Percentiles rank a stretch among this genome's conserved stretches.
phyloP scores from a whole-genome alignment of 1,140 invertebrate species.

The Andricus grossulariae region DNA sequence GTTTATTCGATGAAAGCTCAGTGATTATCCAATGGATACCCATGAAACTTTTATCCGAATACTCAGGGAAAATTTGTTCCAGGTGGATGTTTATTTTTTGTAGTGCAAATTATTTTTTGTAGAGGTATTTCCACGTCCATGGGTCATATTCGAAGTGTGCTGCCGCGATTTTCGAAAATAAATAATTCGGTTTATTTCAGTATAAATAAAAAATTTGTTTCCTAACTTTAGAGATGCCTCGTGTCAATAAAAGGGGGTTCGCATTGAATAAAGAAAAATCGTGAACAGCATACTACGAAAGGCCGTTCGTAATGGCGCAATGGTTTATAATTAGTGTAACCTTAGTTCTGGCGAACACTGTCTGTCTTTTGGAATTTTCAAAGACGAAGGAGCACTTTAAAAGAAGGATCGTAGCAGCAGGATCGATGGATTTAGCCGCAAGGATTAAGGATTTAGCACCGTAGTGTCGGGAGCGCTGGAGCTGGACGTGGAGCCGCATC shows the following conservation, averaged over 20 bases:
- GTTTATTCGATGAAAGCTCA: too few relatives aligned
- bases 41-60: too few relatives aligned
- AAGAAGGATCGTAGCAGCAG: constrained; percentile 61
- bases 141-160: too few relatives aligned
- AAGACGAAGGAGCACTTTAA: constrained; percentile 32
- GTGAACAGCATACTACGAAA: constrained; percentile 28
- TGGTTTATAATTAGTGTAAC: constrained; percentile 35
- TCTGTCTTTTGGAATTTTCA: constrained; percentile 36
- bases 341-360: constrained; percentile 25
- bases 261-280: constrained; percentile 4
- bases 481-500: constrained; percentile 71
- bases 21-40: too few relatives aligned
- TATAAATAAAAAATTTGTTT: background rate
- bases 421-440: constrained; percentile 59
- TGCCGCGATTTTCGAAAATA: too few relatives aligned
- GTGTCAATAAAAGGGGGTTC: background rate
- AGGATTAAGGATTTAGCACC: constrained; percentile 61
- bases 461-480: constrained; percentile 75
- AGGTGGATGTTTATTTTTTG: too few relatives aligned
- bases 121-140: too few relatives aligned
- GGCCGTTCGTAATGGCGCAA: background rate
- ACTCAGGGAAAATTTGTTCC: too few relatives aligned
- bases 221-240: background rate
- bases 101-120: too few relatives aligned
- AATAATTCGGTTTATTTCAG: too few relatives aligned